Base-by-base conservation (phyloP, 2,797 vertebrate species). In the Bufotes viridis region DNA sequence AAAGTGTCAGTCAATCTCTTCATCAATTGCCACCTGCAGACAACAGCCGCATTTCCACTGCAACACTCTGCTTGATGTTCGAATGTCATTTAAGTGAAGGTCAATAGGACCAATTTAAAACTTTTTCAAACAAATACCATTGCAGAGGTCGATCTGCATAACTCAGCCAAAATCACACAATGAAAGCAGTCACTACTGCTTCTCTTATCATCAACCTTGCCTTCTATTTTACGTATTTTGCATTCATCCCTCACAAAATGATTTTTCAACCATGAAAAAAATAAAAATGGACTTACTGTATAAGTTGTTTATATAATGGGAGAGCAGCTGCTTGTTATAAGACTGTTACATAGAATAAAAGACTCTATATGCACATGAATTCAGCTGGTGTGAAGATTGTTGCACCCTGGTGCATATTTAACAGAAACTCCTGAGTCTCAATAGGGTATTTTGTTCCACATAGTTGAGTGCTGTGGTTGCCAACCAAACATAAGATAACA, bases 21-120 rank as follows among this genome's bases (percentile, higher is more conserved):
- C 84, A 89, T 89, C 88, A 89, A 89, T 89, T 89, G 83, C 87
- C 88, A 86, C 88, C 88, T 89, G 88, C 88, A 89, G 83, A 81
- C 88, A 89, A 89, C 84, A 89, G 88, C 78, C 88, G 88, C 83
- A 86, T 89, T 89, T 89, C 88, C 88, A 81, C 88, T 89, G 84
- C 83, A 89, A 89, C 88, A 89, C 88, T 89, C 88, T 81, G 88
- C 88, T 89, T 89, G 88, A 89, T 67, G 88, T 89, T 89, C 60
- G 49, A 89, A 89, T 89, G 88, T 89, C 88, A 89, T 89, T 89
- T 89, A 89, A 89, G 84, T 89, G 88, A 89, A 89, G 88, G 88
- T 89, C 88, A 89, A 89, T 86, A 86, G 84, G 84, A 89, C 88
- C 88, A 89, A 89, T 86, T 89, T 89, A 89, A 89, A 89, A 84